Conservation (phyloP, 2,113 vertebrate genomes). For the Ariopsis seemanni region DNA sequence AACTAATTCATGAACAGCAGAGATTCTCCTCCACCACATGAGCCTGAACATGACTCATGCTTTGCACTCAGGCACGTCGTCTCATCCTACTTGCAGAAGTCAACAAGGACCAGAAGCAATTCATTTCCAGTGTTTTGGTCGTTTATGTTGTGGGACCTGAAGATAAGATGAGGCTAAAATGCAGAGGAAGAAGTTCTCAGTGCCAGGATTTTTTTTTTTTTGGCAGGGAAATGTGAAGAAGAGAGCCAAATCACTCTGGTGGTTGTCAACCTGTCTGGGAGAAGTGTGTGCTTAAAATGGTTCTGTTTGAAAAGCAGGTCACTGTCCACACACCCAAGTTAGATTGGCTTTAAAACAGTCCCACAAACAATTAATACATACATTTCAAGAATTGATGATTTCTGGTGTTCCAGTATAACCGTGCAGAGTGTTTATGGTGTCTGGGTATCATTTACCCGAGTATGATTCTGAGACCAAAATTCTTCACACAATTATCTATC, state of each 20-base stretch:
- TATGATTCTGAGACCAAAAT: neutral
- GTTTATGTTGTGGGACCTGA: slow-evolving; percentile 34
- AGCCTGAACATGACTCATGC: slow-evolving; percentile 42
- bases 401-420: slow-evolving; percentile 77
- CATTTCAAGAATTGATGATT: slow-evolving; percentile 80
- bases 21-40: slow-evolving; percentile 18
- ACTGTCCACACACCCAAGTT: slow-evolving; percentile 79
- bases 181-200: slow-evolving; percentile 9
- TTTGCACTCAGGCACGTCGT: slow-evolving; percentile 8
- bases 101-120: slow-evolving; percentile 21
- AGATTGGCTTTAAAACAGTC: slow-evolving; percentile 72
- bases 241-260: slow-evolving; percentile 65
- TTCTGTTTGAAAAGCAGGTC: slow-evolving; percentile 73
- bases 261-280: slow-evolving; percentile 71
- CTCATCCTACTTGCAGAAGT: slow-evolving; percentile 9
- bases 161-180: slow-evolving; percentile 30
- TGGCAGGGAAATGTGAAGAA: slow-evolving; percentile 64
- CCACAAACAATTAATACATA: slow-evolving; percentile 80
- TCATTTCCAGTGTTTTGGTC: slow-evolving; percentile 19
- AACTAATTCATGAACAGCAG: slow-evolving; percentile 50
- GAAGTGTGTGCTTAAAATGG: slow-evolving; percentile 71
- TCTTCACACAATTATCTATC: neutral
- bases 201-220: slow-evolving; percentile 43
- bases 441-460: slow-evolving; percentile 1
- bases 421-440: slow-evolving; percentile 65